Evolutionary conservation across 2,113 vertebrate genomes (phyloP).

Genomic region (Haplotaxodon microlepis): DNA sequence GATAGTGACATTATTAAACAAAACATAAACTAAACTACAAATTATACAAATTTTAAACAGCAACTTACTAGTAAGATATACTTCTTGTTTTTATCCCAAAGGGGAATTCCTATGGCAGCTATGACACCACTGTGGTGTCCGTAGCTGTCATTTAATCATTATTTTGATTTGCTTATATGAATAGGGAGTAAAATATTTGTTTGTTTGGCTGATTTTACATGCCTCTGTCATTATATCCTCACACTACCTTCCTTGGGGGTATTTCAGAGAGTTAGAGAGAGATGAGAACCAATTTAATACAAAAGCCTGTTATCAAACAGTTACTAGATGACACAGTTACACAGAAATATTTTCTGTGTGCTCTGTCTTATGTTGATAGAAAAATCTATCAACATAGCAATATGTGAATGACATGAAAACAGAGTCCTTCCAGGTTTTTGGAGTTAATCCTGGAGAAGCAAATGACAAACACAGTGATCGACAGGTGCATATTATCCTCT

Average conservation of each 20-base stretch:
- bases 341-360: background rate
- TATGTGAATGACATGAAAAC: background rate
- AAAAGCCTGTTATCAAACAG: background rate
- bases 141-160: background rate
- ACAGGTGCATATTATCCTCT: background rate
- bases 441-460: background rate
- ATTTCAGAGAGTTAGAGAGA: background rate
- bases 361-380: background rate
- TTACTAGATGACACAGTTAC: background rate
- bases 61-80: background rate
- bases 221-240: background rate
- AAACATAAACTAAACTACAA: background rate
- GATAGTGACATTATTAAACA: background rate
- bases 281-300: background rate
- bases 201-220: background rate
- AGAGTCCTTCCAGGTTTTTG: background rate
- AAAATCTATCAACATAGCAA: background rate
- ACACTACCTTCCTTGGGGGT: background rate
- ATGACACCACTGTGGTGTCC: background rate
- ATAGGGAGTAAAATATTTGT: background rate
- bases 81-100: background rate
- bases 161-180: background rate
- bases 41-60: background rate
- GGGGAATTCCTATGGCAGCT: background rate
- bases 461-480: background rate